These are phyloP conservation scores for Enteromius paludinosus DNA, from an alignment of 2,797 vertebrate species.

Conservation along the genomic window DNA sequence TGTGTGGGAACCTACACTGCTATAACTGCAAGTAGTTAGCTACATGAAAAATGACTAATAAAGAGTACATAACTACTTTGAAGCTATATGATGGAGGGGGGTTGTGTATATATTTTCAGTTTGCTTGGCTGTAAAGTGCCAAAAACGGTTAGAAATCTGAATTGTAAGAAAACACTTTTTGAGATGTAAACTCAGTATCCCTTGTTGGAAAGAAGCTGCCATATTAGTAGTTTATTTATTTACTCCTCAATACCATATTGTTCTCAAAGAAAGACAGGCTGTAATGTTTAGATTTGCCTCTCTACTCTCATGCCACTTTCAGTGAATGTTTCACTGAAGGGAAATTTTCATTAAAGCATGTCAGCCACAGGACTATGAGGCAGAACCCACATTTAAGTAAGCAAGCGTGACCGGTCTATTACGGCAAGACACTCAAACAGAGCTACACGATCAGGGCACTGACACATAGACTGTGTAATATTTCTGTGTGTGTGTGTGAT, in stretches of 20 bases:
- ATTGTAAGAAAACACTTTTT: not conserved
- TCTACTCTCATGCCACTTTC: not conserved
- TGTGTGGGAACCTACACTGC: not conserved
- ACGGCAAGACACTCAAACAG: conserved; percentile 58
- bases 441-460: conserved; percentile 38
- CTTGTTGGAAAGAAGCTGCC: not conserved
- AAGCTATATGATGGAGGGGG: not conserved
- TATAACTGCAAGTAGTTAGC: not conserved
- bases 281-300: not conserved
- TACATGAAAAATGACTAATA: not conserved
- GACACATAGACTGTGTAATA: conserved; percentile 58
- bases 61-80: not conserved
- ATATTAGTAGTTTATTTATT: not conserved
- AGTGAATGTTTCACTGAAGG: conserved; percentile 15
- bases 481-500: conserved; percentile 36
- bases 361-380: conserved; percentile 33
- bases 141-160: no score
- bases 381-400: conserved; percentile 57
- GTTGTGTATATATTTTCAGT: not conserved
- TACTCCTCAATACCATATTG: not conserved
- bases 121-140: no score
- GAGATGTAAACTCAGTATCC: not conserved
- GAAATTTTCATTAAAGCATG: conserved; percentile 16
- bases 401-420: conserved; percentile 62
- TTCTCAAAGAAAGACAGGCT: not conserved